Conservation (phyloP, 2,888 invertebrate genomes). For the Plagodis dolabraria region DNA sequence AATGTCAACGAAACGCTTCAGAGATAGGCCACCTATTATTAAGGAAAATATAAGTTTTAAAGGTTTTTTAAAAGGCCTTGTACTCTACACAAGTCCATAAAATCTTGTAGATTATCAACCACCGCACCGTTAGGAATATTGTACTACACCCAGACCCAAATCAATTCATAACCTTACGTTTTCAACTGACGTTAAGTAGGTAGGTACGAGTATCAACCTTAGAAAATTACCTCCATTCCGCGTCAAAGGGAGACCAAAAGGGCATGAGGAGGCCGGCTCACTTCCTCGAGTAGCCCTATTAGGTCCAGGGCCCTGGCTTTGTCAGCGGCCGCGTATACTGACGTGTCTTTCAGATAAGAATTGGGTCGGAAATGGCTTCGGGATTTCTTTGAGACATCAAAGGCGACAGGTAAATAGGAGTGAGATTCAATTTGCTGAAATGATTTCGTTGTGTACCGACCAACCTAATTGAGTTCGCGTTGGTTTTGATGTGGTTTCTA, state of each 20-base stretch:
- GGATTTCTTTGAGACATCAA: constrained; percentile 69
- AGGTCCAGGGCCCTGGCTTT: constrained; percentile 74
- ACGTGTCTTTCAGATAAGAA: constrained; percentile 81
- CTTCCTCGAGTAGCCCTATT: constrained; percentile 74
- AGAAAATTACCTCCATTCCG: constrained; percentile 75
- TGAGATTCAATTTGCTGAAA: constrained; percentile 38
- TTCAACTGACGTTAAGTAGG: constrained; percentile 44
- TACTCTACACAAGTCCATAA: too few relatives aligned
- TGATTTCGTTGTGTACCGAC: constrained; percentile 7
- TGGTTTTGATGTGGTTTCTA: not conserved
- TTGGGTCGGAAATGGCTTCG: constrained; percentile 58
- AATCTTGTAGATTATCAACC: too few relatives aligned
- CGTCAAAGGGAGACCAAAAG: constrained; percentile 67
- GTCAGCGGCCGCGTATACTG: constrained; percentile 58
- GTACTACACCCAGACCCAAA: not conserved
- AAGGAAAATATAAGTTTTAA: too few relatives aligned
- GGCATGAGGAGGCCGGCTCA: constrained; percentile 57
- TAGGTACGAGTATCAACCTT: constrained; percentile 13
- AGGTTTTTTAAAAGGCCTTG: too few relatives aligned
- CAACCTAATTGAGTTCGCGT: constrained; percentile 8
- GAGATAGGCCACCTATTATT: too few relatives aligned
- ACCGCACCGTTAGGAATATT: too few relatives aligned
- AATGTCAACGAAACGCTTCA: too few relatives aligned
- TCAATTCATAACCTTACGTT: constrained; percentile 16
- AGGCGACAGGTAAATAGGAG: constrained; percentile 48